A percentile compares a stretch with the other conserved stretches of the same genome.
These are phyloP conservation scores for Pygmarrhopalites habei DNA, from an alignment of 1,140 invertebrate genomes.

Conservation along the genomic window DNA sequence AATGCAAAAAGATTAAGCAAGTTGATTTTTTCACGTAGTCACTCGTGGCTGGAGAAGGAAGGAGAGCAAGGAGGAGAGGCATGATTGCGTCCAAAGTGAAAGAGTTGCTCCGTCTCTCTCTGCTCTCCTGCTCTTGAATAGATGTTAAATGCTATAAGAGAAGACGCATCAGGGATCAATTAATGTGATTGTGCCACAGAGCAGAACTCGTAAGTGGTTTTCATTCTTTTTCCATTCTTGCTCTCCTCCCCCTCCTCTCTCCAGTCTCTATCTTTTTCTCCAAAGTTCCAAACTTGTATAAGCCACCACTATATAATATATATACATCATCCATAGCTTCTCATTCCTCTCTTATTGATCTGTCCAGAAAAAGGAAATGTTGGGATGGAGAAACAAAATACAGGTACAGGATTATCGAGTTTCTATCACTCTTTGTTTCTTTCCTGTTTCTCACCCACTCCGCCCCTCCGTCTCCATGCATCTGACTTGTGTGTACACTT, in stretches of 20 bases:
- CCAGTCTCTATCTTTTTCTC: not conserved
- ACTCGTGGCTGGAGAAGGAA: not conserved
- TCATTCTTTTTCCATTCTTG: slow-evolving; percentile 13
- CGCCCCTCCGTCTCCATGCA: too few relatives aligned
- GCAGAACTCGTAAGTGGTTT: slow-evolving; percentile 19
- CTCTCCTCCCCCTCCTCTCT: not conserved
- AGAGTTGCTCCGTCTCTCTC: not conserved
- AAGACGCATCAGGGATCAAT: slow-evolving; percentile 18
- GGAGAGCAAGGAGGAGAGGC: not conserved
- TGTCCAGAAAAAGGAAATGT: too few relatives aligned
- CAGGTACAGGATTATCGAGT: too few relatives aligned
- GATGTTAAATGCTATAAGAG: slow-evolving; percentile 19
- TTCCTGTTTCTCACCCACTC: too few relatives aligned
- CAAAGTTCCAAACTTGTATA: too few relatives aligned
- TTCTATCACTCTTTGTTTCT: too few relatives aligned
- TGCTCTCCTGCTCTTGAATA: not conserved
- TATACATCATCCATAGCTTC: too few relatives aligned
- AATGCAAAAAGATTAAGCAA: slow-evolving; percentile 4
- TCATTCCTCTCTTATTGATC: too few relatives aligned
- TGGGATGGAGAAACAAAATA: too few relatives aligned
- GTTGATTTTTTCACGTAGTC: slow-evolving; percentile 1
- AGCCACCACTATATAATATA: too few relatives aligned
- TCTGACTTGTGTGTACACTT: too few relatives aligned
- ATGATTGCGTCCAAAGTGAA: not conserved
- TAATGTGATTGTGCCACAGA: slow-evolving; percentile 16